phyloP scores from a whole-genome alignment of 2,797 vertebrate species.

The Myioborus melanocephalus region DNA sequence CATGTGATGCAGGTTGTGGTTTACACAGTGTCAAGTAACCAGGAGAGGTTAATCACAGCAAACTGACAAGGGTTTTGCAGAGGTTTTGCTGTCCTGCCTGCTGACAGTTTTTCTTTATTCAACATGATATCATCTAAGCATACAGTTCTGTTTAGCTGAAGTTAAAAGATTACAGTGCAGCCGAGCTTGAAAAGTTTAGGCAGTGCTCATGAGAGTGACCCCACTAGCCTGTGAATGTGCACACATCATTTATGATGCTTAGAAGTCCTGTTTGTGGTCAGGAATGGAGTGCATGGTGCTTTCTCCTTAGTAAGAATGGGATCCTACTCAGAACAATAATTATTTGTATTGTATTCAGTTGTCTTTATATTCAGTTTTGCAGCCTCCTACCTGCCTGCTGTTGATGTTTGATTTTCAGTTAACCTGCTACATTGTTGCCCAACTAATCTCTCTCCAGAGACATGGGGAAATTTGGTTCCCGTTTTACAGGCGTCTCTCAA shows the following conservation, averaged over 20 bases:
- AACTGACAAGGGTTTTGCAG: neutral
- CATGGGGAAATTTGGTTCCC: neutral
- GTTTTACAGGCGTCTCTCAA: neutral
- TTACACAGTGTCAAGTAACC: neutral
- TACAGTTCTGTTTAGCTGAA: neutral
- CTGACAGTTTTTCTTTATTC: neutral
- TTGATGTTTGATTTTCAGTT: neutral
- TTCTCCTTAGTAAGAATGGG: neutral
- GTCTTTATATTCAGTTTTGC: neutral
- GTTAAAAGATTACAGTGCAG: neutral
- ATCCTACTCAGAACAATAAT: neutral
- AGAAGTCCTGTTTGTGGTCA: neutral
- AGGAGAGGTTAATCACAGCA: neutral
- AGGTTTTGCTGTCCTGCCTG: neutral
- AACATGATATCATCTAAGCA: neutral
- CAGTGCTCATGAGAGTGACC: neutral
- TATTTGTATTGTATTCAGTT: neutral
- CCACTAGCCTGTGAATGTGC: neutral
- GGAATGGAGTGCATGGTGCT: neutral
- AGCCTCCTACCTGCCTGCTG: neutral
- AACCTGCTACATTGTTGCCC: neutral
- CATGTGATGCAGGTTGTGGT: neutral
- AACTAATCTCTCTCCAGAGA: neutral
- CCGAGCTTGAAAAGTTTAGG: neutral
- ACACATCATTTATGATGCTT: neutral